phyloP scores from a whole-genome alignment of 2,113 vertebrate genomes.

The Larimichthys crocea region DNA sequence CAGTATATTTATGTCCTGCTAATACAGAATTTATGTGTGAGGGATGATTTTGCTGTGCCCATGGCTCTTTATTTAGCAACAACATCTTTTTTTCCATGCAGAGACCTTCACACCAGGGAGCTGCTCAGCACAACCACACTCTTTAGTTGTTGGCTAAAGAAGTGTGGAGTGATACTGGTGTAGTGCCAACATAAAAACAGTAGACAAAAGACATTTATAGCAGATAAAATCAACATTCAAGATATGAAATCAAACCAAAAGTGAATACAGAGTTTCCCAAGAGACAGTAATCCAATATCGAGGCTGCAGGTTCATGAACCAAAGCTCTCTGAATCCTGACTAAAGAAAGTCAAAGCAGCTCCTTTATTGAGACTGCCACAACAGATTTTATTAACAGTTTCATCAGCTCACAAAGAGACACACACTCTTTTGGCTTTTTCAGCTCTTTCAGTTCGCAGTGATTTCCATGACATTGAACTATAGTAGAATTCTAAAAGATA shows the following conservation, averaged over 20 bases:
- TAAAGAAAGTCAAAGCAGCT: background rate
- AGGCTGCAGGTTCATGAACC: background rate
- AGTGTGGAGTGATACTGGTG: background rate
- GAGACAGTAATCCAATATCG: background rate
- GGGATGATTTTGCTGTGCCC: background rate
- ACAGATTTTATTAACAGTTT: constrained; percentile 27
- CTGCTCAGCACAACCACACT: constrained; percentile 10
- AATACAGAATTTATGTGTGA: background rate
- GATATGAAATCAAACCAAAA: background rate
- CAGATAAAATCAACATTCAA: background rate
- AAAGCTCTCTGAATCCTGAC: constrained; percentile 6
- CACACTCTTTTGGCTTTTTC: background rate
- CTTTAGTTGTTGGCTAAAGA: constrained; percentile 10
- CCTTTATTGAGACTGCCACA: constrained; percentile 12
- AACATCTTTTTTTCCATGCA: constrained; percentile 20
- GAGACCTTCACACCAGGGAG: constrained; percentile 35
- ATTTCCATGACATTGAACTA: constrained; percentile 7
- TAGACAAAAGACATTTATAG: background rate
- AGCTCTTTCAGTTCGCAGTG: background rate
- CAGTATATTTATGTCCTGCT: background rate
- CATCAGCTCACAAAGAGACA: constrained; percentile 18
- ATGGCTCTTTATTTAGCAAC: constrained; percentile 26
- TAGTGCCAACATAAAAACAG: background rate
- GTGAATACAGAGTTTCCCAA: background rate
- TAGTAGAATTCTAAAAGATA: background rate